Base-by-base conservation (phyloP, 2,888 invertebrate species). In the Erebia aethiops region DNA sequence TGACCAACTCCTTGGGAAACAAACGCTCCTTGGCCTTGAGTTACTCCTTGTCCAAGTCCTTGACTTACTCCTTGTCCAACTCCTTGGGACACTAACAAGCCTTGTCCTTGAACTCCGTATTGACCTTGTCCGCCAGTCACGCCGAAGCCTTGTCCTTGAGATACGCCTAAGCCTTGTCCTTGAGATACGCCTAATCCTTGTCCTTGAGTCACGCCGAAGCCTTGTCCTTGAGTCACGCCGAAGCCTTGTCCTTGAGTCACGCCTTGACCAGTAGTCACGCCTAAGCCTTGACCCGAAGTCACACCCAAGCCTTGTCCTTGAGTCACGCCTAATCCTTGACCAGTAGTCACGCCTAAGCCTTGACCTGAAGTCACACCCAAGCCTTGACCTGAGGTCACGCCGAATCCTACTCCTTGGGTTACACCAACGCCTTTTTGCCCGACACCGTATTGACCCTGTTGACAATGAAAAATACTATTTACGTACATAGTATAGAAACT, bases 21-120 rank as follows among this genome's bases (percentile, higher is more conserved):
- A 2, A 69, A n/a, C 35, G 68, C 52, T 7, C 77, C 77, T 57
- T 69, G 67, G 9, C 77, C 77, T 65, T 74, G 72, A 5, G n/a
- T 73, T 8, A 78, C 73, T 4, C 57, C 56, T 4, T 77, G 71
- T 4, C 82, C 82, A 51, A 78, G 75, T 51, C 80, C 81, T 74
- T 67, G 62, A 14, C 54, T 16, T 4, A 72, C 67, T 35, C 13
- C 52, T 16, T 52, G 26, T 26, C 70, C 71, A 21, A 35, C 62
- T 14, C 76, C 74, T 62, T 78, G 78, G 18, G 65, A 52, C n/a
- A 76, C 71, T 10, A 80, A 78, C 43, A 76, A 71, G 35, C 76
- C 78, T 73, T 74, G 72, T 57, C 73, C 69, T 64, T 71, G 69
- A 51, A 64, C 14, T 56, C 56, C 65, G 16, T 56, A 54, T 46